Evolutionary conservation across 2,888 invertebrate species (phyloP).

Genomic region (Augiades crinisus): DNA sequence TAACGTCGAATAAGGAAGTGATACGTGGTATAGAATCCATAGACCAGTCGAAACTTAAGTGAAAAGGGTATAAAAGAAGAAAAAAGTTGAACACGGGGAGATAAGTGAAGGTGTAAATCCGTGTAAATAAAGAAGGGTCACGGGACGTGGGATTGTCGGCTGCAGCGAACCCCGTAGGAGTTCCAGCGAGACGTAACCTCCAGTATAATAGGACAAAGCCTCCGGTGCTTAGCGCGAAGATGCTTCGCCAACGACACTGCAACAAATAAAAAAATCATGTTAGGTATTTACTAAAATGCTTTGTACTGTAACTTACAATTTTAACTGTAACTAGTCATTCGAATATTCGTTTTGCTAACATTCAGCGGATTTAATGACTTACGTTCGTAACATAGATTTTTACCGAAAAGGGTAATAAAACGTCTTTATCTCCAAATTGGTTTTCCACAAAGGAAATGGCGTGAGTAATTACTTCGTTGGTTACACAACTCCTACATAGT

Average conservation of each 20-base stretch:
- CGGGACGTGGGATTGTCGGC: constrained; percentile 98
- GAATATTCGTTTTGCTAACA: neutral
- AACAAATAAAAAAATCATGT: constrained; percentile 62
- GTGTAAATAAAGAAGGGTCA: constrained; percentile 88
- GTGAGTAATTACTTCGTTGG: constrained; percentile 29
- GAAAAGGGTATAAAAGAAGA: constrained; percentile 92
- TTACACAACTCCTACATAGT: constrained; percentile 7
- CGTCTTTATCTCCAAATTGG: constrained; percentile 30
- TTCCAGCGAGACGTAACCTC: constrained; percentile 89
- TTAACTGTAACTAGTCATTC: neutral
- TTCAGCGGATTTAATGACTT: constrained; percentile 1
- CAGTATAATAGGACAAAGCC: constrained; percentile 86
- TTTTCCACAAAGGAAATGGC: constrained; percentile 32
- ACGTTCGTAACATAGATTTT: neutral
- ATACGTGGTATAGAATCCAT: constrained; percentile 98
- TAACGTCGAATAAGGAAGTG: constrained; percentile 87
- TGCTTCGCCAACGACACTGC: constrained; percentile 87
- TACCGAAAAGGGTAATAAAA: constrained; percentile 14
- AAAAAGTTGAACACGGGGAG: constrained; percentile 95
- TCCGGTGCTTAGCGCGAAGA: constrained; percentile 85
- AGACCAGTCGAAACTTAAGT: constrained; percentile 98
- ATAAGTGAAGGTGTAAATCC: constrained; percentile 94
- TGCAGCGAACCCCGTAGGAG: constrained; percentile 91
- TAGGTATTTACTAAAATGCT: neutral
- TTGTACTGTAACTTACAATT: neutral